Conservation (phyloP, 2,113 vertebrate genomes). For the Corythornis vintsioides region DNA sequence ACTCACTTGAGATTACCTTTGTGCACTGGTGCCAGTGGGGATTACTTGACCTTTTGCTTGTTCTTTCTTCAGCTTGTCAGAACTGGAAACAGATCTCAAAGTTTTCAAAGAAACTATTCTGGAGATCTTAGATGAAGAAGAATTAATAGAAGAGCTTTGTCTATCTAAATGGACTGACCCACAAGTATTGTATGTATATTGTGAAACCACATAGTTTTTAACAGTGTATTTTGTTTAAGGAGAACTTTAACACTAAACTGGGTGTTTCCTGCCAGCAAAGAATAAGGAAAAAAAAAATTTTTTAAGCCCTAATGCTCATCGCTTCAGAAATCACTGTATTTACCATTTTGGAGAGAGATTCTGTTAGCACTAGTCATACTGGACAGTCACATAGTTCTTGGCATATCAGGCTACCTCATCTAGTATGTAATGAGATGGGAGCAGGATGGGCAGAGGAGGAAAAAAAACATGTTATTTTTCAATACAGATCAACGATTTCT, state of each 20-base stretch:
- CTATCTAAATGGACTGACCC: constrained; percentile 92
- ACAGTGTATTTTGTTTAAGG: neutral
- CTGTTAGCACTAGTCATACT: neutral
- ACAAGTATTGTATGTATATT: constrained; percentile 86
- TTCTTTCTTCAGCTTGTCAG: constrained; percentile 86
- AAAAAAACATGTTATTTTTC: neutral
- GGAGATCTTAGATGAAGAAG: constrained; percentile 95
- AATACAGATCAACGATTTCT: neutral
- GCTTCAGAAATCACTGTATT: neutral
- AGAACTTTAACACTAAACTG: neutral
- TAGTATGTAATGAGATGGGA: neutral
- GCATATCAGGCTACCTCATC: neutral
- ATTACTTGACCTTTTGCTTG: constrained; percentile 9
- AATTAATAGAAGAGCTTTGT: constrained; percentile 93
- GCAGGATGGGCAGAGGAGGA: neutral
- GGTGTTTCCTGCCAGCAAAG: neutral
- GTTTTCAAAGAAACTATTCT: constrained; percentile 93
- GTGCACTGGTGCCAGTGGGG: neutral
- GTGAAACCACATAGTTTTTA: neutral
- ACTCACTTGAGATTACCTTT: neutral
- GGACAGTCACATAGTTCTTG: neutral
- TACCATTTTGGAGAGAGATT: neutral
- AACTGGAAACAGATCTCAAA: constrained; percentile 95
- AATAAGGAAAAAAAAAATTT: neutral
- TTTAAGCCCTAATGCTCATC: neutral